phyloP scores from a whole-genome alignment of 2,797 vertebrate genomes.

The Phataginus tetradactyla region DNA sequence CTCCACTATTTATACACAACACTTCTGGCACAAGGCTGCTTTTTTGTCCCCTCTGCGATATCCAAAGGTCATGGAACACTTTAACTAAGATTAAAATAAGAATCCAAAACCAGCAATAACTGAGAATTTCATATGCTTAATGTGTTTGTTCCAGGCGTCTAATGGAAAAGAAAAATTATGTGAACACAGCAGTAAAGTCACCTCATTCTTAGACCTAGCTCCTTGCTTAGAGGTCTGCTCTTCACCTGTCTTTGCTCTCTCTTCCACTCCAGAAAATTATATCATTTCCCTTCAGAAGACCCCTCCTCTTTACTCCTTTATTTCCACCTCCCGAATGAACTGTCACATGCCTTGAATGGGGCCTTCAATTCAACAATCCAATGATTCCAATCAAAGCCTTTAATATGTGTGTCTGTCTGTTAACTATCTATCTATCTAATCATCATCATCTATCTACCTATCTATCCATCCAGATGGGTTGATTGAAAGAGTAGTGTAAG shows the following conservation, averaged over 20 bases:
- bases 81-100: not conserved
- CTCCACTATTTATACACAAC: not conserved
- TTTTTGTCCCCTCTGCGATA: no score
- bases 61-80: not conserved
- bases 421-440: not conserved
- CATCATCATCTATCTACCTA: not conserved
- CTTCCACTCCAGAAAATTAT: not conserved
- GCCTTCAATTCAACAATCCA: not conserved
- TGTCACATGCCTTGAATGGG: no score
- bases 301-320: not conserved
- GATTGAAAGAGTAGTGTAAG: not conserved
- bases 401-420: not conserved
- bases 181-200: not conserved
- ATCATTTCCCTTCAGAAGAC: not conserved
- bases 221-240: no score
- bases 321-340: not conserved
- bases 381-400: not conserved
- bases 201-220: not conserved
- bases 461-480: not conserved
- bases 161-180: not conserved
- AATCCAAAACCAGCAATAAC: not conserved
- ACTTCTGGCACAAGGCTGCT: not conserved
- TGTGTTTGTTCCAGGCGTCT: not conserved
- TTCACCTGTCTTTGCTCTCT: not conserved
- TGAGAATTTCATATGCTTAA: not conserved